These are phyloP conservation scores for Andinoacara biseriatus DNA, from an alignment of 2,113 vertebrate species.

Conservation along the genomic window DNA sequence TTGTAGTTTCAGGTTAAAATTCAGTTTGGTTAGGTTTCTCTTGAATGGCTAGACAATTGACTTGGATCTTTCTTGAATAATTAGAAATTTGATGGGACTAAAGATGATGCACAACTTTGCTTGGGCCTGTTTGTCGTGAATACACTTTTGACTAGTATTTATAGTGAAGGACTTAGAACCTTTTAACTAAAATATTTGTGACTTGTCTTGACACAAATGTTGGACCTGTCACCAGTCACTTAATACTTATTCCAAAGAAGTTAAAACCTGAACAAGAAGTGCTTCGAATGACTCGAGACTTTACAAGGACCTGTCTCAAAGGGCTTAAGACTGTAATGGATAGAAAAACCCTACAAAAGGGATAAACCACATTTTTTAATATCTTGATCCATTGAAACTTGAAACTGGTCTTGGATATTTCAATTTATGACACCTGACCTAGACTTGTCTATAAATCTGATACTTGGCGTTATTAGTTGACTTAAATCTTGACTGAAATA, in stretches of 20 bases:
- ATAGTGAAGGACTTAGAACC: background rate
- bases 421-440: background rate
- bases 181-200: background rate
- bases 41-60: background rate
- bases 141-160: background rate
- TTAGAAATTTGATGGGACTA: background rate
- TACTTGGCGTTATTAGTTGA: no score
- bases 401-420: background rate
- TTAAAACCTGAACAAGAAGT: background rate
- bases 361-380: background rate
- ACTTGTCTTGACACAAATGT: background rate
- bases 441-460: background rate
- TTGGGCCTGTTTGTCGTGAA: background rate
- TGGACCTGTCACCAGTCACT: background rate
- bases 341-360: background rate
- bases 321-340: background rate
- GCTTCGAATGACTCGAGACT: background rate
- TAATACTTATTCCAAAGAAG: background rate
- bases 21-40: background rate
- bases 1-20: background rate
- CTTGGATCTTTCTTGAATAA: background rate
- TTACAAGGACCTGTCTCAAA: background rate
- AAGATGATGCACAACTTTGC: background rate
- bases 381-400: background rate
- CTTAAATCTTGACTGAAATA: background rate